phyloP scores from a whole-genome alignment of 2,113 vertebrate species.

The Antechinus flavipes region DNA sequence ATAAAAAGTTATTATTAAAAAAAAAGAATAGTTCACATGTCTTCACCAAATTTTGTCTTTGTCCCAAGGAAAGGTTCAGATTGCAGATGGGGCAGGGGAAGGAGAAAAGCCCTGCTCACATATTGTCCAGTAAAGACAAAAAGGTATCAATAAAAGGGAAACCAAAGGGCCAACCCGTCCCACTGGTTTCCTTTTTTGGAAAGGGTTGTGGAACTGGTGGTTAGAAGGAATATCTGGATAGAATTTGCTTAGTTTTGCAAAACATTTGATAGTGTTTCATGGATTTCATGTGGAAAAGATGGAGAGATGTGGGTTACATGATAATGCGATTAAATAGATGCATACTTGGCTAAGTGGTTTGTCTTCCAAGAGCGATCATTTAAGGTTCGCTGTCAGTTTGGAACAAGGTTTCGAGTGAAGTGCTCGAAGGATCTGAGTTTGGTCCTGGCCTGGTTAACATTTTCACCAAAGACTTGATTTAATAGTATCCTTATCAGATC shows the following conservation, averaged over 20 bases:
- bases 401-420: no score
- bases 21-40: neutral
- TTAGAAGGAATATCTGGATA: no score
- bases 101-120: neutral
- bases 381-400: neutral
- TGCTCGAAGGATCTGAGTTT: neutral
- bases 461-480: neutral
- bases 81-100: no score
- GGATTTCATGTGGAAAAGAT: neutral
- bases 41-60: neutral
- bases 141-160: neutral
- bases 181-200: neutral
- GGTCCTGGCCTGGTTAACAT: no score
- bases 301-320: no score
- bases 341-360: no score
- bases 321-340: no score
- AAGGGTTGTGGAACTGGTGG: neutral
- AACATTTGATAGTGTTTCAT: neutral
- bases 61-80: neutral
- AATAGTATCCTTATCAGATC: neutral
- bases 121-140: neutral
- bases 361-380: neutral
- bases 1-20: no score
- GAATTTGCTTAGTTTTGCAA: no score
- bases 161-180: neutral